These are phyloP conservation scores for Machimus atricapillus DNA, from an alignment of 2,888 invertebrate species.

Conservation along the genomic window DNA sequence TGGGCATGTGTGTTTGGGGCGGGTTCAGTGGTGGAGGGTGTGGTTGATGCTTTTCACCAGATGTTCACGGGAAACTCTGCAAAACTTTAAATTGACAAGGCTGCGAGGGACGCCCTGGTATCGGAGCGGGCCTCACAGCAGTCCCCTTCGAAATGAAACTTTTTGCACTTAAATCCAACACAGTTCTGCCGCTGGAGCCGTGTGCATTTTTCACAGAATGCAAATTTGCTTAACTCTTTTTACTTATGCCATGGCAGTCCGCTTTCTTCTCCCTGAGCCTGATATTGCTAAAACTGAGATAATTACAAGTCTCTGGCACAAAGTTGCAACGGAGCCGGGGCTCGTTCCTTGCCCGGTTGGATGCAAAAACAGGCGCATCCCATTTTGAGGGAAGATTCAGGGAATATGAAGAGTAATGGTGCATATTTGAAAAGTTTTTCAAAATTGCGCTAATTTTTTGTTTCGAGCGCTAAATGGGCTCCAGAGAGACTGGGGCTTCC, in stretches of 20 bases:
- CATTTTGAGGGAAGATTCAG: background rate
- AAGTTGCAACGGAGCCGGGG: background rate
- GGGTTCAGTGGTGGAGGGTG: background rate
- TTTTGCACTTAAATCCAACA: background rate
- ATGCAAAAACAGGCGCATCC: background rate
- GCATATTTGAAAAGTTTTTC: background rate
- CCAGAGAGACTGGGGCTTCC: background rate
- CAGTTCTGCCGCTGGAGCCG: background rate
- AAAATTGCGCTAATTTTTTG: background rate
- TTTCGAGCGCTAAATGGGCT: background rate
- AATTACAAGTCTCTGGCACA: background rate
- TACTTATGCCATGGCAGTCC: background rate
- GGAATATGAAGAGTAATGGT: background rate
- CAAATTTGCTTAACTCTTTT: background rate
- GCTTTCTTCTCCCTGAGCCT: background rate
- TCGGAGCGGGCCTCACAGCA: background rate
- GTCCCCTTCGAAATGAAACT: background rate
- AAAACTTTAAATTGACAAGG: conserved; percentile 4
- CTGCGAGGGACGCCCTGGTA: background rate
- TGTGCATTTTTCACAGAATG: background rate
- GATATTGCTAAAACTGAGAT: background rate
- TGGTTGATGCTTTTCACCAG: background rate
- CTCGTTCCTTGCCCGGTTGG: background rate
- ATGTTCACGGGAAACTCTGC: background rate
- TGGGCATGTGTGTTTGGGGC: background rate